Evolutionary conservation across 2,113 vertebrate genomes (phyloP).

Genomic region (Scomber colias): DNA sequence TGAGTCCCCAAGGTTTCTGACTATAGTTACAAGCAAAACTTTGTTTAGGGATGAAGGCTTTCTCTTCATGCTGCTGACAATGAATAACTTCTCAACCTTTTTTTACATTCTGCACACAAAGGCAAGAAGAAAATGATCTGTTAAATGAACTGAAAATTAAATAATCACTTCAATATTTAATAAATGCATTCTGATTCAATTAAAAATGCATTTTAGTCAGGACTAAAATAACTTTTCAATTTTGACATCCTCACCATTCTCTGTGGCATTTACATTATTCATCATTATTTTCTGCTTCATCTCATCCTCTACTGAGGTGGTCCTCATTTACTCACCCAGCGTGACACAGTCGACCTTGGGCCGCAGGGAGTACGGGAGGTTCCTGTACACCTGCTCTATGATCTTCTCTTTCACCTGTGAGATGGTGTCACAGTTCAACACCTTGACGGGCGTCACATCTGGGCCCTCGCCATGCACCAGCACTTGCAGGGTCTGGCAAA

Average conservation of each 20-base stretch:
- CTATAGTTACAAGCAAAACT: conserved; percentile 50
- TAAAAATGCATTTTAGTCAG: conserved; percentile 43
- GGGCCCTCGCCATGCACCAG: conserved; percentile 93
- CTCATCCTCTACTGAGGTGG: not conserved
- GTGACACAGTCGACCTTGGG: conserved; percentile 94
- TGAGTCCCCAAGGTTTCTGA: conserved; percentile 65
- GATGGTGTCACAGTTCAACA: conserved; percentile 97
- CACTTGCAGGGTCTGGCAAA: conserved; percentile 91
- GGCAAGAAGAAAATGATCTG: conserved; percentile 3
- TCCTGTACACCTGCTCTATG: conserved; percentile 96
- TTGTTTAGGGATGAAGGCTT: conserved; percentile 61
- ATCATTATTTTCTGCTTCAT: conserved; percentile 33
- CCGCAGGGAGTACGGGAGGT: conserved; percentile 92
- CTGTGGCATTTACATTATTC: conserved; percentile 36
- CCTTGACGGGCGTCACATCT: conserved; percentile 93
- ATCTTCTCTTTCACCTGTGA: conserved; percentile 99
- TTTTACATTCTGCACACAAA: conserved; percentile 16
- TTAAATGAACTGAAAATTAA: conserved; percentile 17
- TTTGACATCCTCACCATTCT: conserved; percentile 7
- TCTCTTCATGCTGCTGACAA: conserved; percentile 43
- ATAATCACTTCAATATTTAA: conserved; percentile 19
- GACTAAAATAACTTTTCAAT: conserved; percentile 15
- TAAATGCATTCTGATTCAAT: conserved; percentile 29
- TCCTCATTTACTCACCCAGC: conserved; percentile 86
- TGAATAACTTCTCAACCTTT: conserved; percentile 28